Evolutionary conservation across 1,140 invertebrate species (phyloP).

Genomic region (Heliconius eleuchia): DNA sequence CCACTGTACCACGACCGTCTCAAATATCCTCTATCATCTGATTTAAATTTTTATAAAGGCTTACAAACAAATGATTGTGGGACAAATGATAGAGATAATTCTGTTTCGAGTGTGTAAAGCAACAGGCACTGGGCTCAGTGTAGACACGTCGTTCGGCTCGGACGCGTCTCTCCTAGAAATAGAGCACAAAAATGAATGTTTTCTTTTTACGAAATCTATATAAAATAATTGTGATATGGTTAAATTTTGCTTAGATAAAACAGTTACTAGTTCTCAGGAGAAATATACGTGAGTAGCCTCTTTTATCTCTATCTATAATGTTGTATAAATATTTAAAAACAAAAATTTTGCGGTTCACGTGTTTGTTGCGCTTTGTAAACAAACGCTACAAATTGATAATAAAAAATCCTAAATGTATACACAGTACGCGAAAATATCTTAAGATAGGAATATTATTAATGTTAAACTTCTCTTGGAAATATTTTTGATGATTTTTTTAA

Average conservation of each 20-base stretch:
- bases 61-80: constrained; percentile 22
- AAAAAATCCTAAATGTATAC: constrained; percentile 24
- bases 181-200: constrained; percentile 28
- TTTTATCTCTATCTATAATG: constrained; percentile 43
- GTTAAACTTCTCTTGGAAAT: background rate
- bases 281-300: constrained; percentile 47
- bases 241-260: constrained; percentile 45
- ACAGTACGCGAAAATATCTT: constrained; percentile 6
- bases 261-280: constrained; percentile 28
- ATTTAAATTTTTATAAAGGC: constrained; percentile 7
- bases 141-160: constrained; percentile 37
- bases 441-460: background rate
- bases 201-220: constrained; percentile 11
- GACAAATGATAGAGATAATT: constrained; percentile 34
- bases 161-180: constrained; percentile 33
- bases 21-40: background rate
- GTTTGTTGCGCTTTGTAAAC: constrained; percentile 41
- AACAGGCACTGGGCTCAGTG: constrained; percentile 43
- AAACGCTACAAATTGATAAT: constrained; percentile 29
- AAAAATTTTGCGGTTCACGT: constrained; percentile 47
- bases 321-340: constrained; percentile 49
- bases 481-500: too few relatives aligned
- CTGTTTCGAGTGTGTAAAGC: constrained; percentile 31
- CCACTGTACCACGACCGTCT: too few relatives aligned
- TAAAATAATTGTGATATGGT: constrained; percentile 19